These are phyloP conservation scores for Spodoptera picta DNA, from an alignment of 2,888 invertebrate species.

Conservation along the genomic window DNA sequence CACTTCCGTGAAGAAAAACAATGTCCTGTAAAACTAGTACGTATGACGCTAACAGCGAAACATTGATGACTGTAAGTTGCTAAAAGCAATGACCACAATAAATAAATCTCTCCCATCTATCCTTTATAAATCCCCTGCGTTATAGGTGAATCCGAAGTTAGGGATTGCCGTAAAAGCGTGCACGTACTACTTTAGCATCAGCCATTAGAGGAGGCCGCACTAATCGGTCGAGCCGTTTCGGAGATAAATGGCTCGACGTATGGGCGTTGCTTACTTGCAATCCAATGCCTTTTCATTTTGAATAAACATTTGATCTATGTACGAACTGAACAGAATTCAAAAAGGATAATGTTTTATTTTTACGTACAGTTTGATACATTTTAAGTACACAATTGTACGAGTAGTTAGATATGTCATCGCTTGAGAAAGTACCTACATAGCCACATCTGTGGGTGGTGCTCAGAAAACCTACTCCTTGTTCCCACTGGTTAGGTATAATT, in stretches of 20 bases:
- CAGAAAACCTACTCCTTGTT: too few relatives aligned
- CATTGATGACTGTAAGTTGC: not conserved
- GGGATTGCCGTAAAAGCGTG: conserved; percentile 25
- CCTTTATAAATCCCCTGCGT: not conserved
- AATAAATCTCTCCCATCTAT: not conserved
- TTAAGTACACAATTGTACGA: too few relatives aligned
- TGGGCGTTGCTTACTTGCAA: conserved; percentile 40
- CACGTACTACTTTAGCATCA: conserved; percentile 40
- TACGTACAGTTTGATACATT: too few relatives aligned
- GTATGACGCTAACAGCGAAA: too few relatives aligned
- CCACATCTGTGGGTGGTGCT: too few relatives aligned
- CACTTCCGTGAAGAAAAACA: too few relatives aligned
- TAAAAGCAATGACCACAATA: not conserved
- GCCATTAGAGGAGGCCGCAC: conserved; percentile 45
- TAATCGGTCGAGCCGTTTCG: conserved; percentile 48
- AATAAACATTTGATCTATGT: conserved; percentile 32
- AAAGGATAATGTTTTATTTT: too few relatives aligned
- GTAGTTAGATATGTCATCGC: too few relatives aligned
- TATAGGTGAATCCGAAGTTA: conserved; percentile 11
- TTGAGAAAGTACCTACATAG: too few relatives aligned
- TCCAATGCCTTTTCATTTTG: conserved; percentile 19
- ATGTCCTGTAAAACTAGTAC: too few relatives aligned
- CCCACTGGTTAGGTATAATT: too few relatives aligned
- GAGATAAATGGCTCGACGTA: conserved; percentile 42
- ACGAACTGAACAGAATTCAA: not conserved